Evolutionary conservation across 2,888 invertebrate species (phyloP).

Genomic region (Erpobdella octoculata): DNA sequence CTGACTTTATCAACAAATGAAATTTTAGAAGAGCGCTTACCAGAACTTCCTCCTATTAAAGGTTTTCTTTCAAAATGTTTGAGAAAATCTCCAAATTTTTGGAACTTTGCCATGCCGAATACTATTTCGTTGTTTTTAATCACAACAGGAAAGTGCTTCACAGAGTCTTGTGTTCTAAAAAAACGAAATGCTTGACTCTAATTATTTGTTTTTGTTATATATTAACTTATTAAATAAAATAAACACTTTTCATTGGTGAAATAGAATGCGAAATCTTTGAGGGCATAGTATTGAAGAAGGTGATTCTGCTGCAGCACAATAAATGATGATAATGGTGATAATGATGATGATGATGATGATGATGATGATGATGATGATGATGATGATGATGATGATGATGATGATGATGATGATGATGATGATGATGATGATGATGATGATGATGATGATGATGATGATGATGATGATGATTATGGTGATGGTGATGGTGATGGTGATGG

Average conservation of each 20-base stretch:
- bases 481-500: too few relatives aligned
- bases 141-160: slow-evolving; percentile 2
- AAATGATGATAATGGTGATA: too few relatives aligned
- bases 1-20: too few relatives aligned
- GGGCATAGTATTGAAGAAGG: too few relatives aligned
- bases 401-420: neutral
- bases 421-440: slow-evolving; percentile 23
- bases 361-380: neutral
- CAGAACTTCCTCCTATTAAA: slow-evolving; percentile 7
- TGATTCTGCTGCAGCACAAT: too few relatives aligned
- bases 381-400: slow-evolving; percentile 21
- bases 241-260: too few relatives aligned
- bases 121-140: neutral
- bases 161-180: neutral
- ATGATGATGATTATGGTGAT: too few relatives aligned
- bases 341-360: neutral
- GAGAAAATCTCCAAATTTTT: slow-evolving; percentile 7
- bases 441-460: slow-evolving; percentile 23
- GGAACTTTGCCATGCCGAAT: slow-evolving; percentile 14
- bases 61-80: neutral
- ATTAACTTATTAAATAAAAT: neutral
- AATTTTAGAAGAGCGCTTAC: slow-evolving; percentile 7
- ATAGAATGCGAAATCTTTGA: too few relatives aligned
- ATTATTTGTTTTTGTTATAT: neutral
- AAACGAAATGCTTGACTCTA: neutral